phyloP scores from a whole-genome alignment of 2,888 invertebrate species.

The Sinohyriopsis cumingii region DNA sequence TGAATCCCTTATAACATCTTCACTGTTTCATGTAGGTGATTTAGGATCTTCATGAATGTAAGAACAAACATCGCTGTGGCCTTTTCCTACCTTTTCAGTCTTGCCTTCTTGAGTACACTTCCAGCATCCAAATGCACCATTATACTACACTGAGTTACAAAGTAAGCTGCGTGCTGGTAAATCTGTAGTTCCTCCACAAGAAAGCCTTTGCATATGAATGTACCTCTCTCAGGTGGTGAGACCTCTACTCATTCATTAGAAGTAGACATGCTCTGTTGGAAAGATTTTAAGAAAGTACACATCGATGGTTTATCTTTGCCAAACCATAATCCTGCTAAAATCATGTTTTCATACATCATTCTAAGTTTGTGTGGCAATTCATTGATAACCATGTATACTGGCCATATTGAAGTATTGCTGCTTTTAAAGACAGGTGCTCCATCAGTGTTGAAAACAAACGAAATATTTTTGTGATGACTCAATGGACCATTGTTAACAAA shows the following conservation, averaged over 20 bases:
- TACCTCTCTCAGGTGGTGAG: constrained; percentile 1
- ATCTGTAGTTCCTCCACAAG: constrained; percentile 24
- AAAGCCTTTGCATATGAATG: constrained; percentile 9
- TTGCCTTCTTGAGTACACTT: no score
- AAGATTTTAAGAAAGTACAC: constrained; percentile 19
- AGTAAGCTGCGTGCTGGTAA: no score
- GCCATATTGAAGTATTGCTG: constrained; percentile 25
- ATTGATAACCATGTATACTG: constrained; percentile 25
- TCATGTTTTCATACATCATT: constrained; percentile 25
- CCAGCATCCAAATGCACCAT: no score
- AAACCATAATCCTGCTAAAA: constrained; percentile 23
- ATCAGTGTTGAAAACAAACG: constrained; percentile 28
- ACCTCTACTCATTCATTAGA: constrained; percentile 9
- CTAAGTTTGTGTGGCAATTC: constrained; percentile 15
- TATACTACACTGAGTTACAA: no score
- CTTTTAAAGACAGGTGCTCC: constrained; percentile 27
- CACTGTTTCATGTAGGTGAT: no score
- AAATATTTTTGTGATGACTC: constrained; percentile 20
- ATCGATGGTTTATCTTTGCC: constrained; percentile 21
- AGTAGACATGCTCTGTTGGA: not conserved
- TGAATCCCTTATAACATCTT: no score
- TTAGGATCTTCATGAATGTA: no score
- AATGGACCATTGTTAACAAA: constrained; percentile 11
- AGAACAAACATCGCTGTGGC: no score
- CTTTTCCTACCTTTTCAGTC: no score